Percentiles rank a stretch among this genome's conserved stretches.
These are phyloP conservation scores for Phoeniculus purpureus DNA, from an alignment of 2,797 vertebrate genomes.

Conservation along the genomic window DNA sequence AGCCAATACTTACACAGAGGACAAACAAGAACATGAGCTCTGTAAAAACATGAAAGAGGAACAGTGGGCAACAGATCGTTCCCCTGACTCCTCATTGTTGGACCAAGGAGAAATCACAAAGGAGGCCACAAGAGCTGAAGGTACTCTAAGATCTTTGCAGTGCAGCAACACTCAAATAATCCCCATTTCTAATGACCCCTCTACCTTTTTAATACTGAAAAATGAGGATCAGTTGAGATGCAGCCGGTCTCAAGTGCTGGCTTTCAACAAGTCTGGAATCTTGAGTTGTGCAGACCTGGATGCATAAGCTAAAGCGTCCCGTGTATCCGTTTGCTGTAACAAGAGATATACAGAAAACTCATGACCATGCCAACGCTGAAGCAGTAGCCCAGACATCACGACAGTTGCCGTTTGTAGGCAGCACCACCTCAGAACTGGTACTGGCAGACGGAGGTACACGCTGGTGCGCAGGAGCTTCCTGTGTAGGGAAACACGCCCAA, in stretches of 20 bases:
- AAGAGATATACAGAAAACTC: neutral
- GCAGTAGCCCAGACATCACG: neutral
- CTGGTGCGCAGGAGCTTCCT: neutral
- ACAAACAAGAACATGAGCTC: neutral
- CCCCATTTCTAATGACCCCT: neutral
- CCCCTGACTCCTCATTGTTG: neutral
- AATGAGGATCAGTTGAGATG: neutral
- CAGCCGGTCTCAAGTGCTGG: neutral
- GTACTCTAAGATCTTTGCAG: neutral
- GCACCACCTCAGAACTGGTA: neutral
- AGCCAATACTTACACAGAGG: neutral
- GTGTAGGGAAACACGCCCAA: neutral
- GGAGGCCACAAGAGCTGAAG: neutral
- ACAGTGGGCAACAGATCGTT: neutral
- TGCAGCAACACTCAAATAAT: neutral
- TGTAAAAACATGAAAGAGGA: neutral
- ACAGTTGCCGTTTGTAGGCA: neutral
- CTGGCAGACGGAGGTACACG: neutral
- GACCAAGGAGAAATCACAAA: neutral
- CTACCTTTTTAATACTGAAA: neutral
- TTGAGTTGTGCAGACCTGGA: neutral
- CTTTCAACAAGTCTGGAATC: neutral
- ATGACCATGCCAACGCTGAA: fast-evolving
- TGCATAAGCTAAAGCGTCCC: neutral
- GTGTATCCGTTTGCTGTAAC: neutral